Percentiles rank a stretch among this genome's conserved stretches.
Conservation (phyloP, 2,113 vertebrate species). For the Grammomys dolichurus region DNA sequence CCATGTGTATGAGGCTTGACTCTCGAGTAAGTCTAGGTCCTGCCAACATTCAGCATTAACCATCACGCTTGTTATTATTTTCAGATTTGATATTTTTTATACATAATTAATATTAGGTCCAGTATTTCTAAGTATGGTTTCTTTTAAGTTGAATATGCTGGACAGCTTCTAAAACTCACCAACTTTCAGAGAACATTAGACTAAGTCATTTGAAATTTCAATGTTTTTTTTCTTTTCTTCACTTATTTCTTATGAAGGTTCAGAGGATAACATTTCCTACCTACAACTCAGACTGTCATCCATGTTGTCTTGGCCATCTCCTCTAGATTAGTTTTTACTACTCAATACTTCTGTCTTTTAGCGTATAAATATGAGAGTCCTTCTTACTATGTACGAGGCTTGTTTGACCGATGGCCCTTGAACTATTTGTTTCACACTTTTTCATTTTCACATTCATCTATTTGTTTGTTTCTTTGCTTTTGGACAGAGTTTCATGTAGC, state of each 20-base stretch:
- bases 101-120: no score
- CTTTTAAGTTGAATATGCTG: neutral
- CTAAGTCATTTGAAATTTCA: neutral
- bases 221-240: neutral
- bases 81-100: neutral
- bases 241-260: no score
- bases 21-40: neutral
- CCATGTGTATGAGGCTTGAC: rapidly evolving
- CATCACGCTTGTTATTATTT: neutral
- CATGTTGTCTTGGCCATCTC: neutral
- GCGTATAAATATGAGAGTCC: neutral
- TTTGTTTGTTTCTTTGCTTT: neutral
- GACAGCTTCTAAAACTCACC: neutral
- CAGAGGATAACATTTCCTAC: neutral
- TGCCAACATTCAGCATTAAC: neutral
- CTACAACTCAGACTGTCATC: neutral
- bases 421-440: neutral
- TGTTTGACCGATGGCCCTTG: neutral
- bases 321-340: rapidly evolving
- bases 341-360: neutral
- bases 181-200: neutral
- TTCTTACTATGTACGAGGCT: neutral
- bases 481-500: no score
- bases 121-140: neutral
- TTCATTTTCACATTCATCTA: neutral